These are phyloP conservation scores for Microchirus variegatus DNA, from an alignment of 2,797 vertebrate species.

Conservation along the genomic window DNA sequence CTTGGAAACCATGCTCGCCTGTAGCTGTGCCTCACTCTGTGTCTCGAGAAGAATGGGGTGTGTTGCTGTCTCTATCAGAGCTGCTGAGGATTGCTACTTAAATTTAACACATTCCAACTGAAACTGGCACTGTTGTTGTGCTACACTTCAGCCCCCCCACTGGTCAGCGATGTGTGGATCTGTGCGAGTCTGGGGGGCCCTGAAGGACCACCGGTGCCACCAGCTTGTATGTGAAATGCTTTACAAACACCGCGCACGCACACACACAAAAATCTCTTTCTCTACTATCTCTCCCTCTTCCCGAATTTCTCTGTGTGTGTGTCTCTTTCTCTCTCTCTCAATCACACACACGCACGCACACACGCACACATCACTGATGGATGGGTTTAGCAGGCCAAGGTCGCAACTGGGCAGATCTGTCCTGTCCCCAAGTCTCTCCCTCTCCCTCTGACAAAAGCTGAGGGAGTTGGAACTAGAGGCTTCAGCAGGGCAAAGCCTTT, in stretches of 20 bases:
- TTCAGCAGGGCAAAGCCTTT: constrained; percentile 79
- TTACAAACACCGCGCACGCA: constrained; percentile 73
- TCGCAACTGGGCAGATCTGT: constrained; percentile 82
- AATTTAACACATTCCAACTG: constrained; percentile 71
- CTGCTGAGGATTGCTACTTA: constrained; percentile 47
- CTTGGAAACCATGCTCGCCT: constrained; percentile 40
- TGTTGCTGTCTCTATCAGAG: constrained; percentile 59
- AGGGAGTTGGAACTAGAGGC: constrained; percentile 76
- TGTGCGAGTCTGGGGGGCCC: constrained; percentile 54
- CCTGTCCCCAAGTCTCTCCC: constrained; percentile 71
- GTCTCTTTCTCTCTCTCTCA: constrained; percentile 7
- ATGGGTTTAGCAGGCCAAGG: constrained; percentile 84
- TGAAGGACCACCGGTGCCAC: constrained; percentile 57
- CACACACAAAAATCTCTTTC: constrained; percentile 58
- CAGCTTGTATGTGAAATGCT: constrained; percentile 79
- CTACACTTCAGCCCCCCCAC: constrained; percentile 48
- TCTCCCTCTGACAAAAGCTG: constrained; percentile 77
- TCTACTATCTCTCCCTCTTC: not conserved
- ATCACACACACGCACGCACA: constrained; percentile 18
- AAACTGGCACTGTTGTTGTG: constrained; percentile 64
- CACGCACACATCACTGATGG: constrained; percentile 73
- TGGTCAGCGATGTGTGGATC: constrained; percentile 41
- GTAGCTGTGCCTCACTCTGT: constrained; percentile 33
- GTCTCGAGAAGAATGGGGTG: constrained; percentile 38
- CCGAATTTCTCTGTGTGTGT: not conserved